Evolutionary conservation across 2,797 vertebrate species (phyloP), one percentile per base, ranked within the genome.

Genomic region (Falco berigora): DNA sequence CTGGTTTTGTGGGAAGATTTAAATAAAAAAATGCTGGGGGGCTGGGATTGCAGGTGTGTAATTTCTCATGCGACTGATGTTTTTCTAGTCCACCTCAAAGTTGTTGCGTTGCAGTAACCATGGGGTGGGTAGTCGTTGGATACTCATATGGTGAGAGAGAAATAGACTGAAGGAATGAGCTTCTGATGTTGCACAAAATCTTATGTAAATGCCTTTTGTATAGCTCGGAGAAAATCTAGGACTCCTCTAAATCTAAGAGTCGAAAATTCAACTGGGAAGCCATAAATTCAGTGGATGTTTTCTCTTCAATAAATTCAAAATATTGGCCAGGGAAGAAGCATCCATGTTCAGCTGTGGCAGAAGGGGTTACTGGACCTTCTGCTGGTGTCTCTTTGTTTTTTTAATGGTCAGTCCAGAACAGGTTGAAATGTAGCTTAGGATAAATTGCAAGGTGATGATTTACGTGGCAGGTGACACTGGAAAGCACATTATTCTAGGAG

Each of bases 381-480:
- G 69, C 50, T 69, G n/a, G 40, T 42, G 46, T 28, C 68, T 74
- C 6, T 46, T 32, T 50, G 46, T 27, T 72, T 40, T 47, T 42
- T 4, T 25, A 4, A 18, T 63, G 11, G 22, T 64, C 0, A 20
- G 34, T 90, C 53, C 38, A 42, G 63, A 87, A 59, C 46, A 34
- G 42, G 86, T 88, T 92, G 95, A 83, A 83, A 64, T n/a, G 62
- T 81, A 83, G 67, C 64, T 92, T 40, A 55, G 75, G 66, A 94
- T 92, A 87, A 94, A 95, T 90, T 77, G 68, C 64, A 47, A 89
- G 90, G 86, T 95, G 86, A 72, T 94, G 96, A 96, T 96, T 96
- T 95, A 94, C 74, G 52, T 91, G 94, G 81, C 93, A 91, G 84
- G 64, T 93, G 90, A 92, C 90, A 88, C 27, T 10, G 42, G 75